These are phyloP conservation scores for Tholera decimalis DNA, from an alignment of 2,888 invertebrate species.

Conservation along the genomic window DNA sequence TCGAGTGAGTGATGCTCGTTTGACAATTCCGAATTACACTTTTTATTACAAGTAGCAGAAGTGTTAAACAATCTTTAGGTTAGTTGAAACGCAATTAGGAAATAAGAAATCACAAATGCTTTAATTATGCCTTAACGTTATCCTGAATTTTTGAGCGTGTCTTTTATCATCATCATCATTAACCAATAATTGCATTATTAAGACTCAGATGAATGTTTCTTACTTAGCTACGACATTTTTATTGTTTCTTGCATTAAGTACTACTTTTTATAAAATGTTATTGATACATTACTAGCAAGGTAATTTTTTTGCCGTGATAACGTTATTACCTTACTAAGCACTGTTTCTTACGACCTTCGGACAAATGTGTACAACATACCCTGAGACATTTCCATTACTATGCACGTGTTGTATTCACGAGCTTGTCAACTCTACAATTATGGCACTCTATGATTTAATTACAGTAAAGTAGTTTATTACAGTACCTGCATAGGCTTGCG, in stretches of 20 bases:
- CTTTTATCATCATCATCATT: background rate
- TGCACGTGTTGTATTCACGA: slow-evolving; percentile 45
- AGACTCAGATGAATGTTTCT: background rate
- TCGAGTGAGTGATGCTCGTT: background rate
- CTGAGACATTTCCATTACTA: slow-evolving; percentile 45
- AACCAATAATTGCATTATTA: background rate
- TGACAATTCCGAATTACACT: background rate
- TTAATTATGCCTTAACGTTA: background rate
- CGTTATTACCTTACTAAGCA: slow-evolving; percentile 11
- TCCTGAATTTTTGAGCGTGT: background rate
- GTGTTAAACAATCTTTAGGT: background rate
- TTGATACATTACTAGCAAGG: slow-evolving; percentile 4
- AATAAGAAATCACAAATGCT: background rate
- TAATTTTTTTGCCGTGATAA: slow-evolving; percentile 3
- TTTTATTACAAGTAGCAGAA: background rate
- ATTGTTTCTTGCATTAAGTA: background rate
- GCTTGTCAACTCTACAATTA: slow-evolving; percentile 45
- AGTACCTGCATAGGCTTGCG: slow-evolving; percentile 33
- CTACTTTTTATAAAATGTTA: background rate
- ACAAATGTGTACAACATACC: slow-evolving; percentile 11
- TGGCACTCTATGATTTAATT: slow-evolving; percentile 47
- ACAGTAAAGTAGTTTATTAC: slow-evolving; percentile 45
- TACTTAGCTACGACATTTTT: background rate
- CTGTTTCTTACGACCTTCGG: slow-evolving; percentile 29
- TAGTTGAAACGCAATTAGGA: background rate